Evolutionary conservation across 2,888 invertebrate genomes (phyloP), one percentile per base, ranked within the genome.

Genomic region (Synergus umbraculus): DNA sequence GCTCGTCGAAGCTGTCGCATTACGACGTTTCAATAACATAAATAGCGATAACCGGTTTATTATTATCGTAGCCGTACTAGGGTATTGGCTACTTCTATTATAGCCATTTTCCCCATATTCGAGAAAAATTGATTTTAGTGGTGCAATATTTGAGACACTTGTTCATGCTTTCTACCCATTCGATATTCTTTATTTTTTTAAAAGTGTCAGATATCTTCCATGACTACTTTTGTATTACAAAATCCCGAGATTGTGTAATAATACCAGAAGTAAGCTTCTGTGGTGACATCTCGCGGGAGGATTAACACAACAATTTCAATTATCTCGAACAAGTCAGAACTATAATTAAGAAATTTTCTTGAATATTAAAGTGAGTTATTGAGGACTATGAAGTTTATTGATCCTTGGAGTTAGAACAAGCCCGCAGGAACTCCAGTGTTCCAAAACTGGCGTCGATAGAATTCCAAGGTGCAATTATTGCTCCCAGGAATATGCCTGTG

Each of bases 401-500:
- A 73, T 73, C 41, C 54, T 29, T 54, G 2, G 37, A 73, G 73
- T 73, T 73, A n/a, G 73, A 10, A 73, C 73, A 49, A 73, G 49
- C 73, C 73, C 73, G 29, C 73, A 54, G 49, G 73, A 73, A 73
- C 54, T 49, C 41, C 37, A 1, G 18, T 63, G 44, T 66, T 79
- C 79, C 58, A 64, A 69, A 44, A 66, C 73, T 64, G 22, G 46
- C 46, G 18, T 54, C 54, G 77, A 76, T 80, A 76, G 87, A 85
- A 87, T 89, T 87, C 86, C 89, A 84, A 88, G 87, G 84, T 82
- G 86, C 86, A 87, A 89, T 89, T 89, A 89, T 89, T 87, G 86
- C 81, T 83, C 86, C 81, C 79, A 73, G 79, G 81, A 79, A 83
- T 85, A 81, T 76, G 83, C 81, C 73, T 78, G 78, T 66, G 83